Evolutionary conservation across 2,888 invertebrate species (phyloP).

Genomic region (Oeneis ivallda): DNA sequence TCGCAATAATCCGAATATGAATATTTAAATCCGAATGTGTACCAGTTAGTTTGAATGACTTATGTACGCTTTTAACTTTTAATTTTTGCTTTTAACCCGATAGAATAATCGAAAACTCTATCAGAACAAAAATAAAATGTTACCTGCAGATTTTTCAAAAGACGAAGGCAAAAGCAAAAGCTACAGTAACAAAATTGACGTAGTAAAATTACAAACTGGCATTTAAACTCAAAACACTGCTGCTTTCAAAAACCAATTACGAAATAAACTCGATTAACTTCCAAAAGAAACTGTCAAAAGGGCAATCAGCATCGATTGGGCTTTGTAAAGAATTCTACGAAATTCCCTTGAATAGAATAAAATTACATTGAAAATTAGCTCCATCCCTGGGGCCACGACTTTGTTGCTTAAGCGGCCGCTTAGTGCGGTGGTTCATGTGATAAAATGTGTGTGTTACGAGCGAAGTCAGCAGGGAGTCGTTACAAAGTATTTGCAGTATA

Average conservation of each 20-base stretch:
- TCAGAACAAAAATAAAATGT: too few relatives aligned
- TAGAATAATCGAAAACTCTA: too few relatives aligned
- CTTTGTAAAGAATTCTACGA: conserved; percentile 23
- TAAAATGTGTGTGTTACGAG: too few relatives aligned
- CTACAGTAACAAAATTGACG: neutral
- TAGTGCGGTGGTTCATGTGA: neutral
- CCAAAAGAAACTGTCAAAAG: conserved; percentile 23
- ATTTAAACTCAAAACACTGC: conserved; percentile 1
- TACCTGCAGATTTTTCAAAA: too few relatives aligned
- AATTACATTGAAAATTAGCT: conserved; percentile 24
- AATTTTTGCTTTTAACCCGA: too few relatives aligned
- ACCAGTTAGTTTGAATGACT: too few relatives aligned
- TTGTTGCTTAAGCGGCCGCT: neutral
- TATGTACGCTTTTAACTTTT: too few relatives aligned
- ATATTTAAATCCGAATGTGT: too few relatives aligned
- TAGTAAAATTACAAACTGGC: neutral
- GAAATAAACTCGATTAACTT: conserved; percentile 9
- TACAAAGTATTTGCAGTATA: too few relatives aligned
- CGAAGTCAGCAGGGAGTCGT: too few relatives aligned
- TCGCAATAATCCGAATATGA: too few relatives aligned
- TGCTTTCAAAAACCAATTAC: conserved; percentile 6
- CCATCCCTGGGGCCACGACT: neutral
- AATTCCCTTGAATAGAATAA: conserved; percentile 25
- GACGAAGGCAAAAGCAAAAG: neutral
- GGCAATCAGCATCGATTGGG: conserved; percentile 24